Conservation (phyloP, 2,797 vertebrate genomes). For the Sebastes hubbsi region DNA sequence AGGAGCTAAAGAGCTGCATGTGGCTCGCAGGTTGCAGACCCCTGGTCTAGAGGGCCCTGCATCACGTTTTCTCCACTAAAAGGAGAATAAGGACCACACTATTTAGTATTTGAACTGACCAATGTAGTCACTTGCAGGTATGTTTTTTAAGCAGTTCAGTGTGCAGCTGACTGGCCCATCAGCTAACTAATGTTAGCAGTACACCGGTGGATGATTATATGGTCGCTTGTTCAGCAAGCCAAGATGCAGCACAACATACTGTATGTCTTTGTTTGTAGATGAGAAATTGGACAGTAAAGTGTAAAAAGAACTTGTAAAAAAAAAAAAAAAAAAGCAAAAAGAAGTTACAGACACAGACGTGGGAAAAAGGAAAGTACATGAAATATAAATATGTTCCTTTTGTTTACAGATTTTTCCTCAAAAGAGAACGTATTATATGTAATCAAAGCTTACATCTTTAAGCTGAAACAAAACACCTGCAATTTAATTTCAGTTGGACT, state of each 20-base stretch:
- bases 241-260: background rate
- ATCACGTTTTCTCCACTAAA: background rate
- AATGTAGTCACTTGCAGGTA: background rate
- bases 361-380: background rate
- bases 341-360: background rate
- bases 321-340: too few relatives aligned
- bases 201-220: background rate
- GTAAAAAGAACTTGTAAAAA: too few relatives aligned
- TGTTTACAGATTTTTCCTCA: background rate
- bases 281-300: background rate
- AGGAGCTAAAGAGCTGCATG: too few relatives aligned
- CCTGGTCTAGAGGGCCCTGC: background rate
- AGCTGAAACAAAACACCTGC: background rate
- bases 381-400: background rate
- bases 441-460: background rate
- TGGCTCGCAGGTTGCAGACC: too few relatives aligned
- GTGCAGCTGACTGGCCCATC: background rate
- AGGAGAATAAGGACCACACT: background rate
- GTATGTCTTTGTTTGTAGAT: background rate
- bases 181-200: background rate
- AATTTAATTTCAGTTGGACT: background rate
- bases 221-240: background rate
- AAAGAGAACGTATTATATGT: background rate
- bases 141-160: background rate
- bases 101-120: background rate